These are phyloP conservation scores for Pediacus dermestoides DNA, from an alignment of 2,888 invertebrate genomes.

Conservation along the genomic window DNA sequence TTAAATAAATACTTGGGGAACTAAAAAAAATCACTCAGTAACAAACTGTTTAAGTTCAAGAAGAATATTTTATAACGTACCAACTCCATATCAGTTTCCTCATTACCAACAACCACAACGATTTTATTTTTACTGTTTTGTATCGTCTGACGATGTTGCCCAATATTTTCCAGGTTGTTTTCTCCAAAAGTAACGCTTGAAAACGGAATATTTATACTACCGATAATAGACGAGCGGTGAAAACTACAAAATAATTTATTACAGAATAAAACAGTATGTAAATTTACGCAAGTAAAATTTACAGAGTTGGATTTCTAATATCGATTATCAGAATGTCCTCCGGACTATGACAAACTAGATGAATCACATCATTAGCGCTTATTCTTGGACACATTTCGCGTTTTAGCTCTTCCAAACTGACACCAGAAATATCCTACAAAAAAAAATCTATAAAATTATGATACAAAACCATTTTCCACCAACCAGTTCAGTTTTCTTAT, in stretches of 20 bases:
- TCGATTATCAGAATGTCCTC: constrained; percentile 63
- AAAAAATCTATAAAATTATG: not conserved
- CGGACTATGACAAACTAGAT: constrained; percentile 62
- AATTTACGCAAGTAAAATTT: constrained; percentile 35
- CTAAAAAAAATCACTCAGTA: constrained; percentile 51
- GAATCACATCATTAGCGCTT: constrained; percentile 78
- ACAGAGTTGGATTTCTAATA: constrained; percentile 64
- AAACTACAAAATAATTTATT: constrained; percentile 54
- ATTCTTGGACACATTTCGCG: constrained; percentile 78
- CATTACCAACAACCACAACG: constrained; percentile 74
- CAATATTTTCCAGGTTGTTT: constrained; percentile 66
- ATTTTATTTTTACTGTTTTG: constrained; percentile 63
- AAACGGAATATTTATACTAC: constrained; percentile 86
- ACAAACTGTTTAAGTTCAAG: constrained; percentile 29
- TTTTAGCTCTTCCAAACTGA: constrained; percentile 67
- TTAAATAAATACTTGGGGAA: constrained; percentile 83
- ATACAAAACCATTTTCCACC: constrained; percentile 11
- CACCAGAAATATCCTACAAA: constrained; percentile 65
- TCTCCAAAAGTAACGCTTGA: constrained; percentile 71
- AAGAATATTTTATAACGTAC: constrained; percentile 56
- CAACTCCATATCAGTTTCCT: constrained; percentile 73
- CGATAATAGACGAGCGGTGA: constrained; percentile 72
- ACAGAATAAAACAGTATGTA: constrained; percentile 7
- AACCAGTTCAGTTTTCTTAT: constrained; percentile 33
- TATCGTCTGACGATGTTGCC: constrained; percentile 59